These are phyloP conservation scores for Ganaspis sp. DNA, from an alignment of 1,140 invertebrate species.

Conservation along the genomic window DNA sequence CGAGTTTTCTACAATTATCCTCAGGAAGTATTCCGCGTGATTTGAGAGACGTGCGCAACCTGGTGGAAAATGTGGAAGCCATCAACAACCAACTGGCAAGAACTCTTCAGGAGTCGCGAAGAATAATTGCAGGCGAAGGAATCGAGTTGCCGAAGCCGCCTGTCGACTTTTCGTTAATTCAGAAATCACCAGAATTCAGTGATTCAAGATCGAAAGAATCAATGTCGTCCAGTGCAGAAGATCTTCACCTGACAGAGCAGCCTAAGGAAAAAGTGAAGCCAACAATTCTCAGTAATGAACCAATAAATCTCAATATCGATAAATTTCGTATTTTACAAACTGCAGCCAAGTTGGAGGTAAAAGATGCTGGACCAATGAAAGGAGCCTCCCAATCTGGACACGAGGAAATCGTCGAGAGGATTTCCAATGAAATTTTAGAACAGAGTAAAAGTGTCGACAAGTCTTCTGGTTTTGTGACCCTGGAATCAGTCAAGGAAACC, in stretches of 20 bases:
- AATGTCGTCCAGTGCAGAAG: slow-evolving; percentile 32
- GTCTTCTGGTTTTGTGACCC: slow-evolving; percentile 12
- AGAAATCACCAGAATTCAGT: slow-evolving; percentile 25
- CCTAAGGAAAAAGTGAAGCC: slow-evolving; percentile 53
- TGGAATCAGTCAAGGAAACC: slow-evolving; percentile 9
- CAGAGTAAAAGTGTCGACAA: slow-evolving; percentile 65
- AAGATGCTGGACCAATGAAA: neutral
- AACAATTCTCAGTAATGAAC: slow-evolving; percentile 62
- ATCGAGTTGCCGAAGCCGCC: neutral
- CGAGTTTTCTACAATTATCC: slow-evolving; percentile 60
- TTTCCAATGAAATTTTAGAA: slow-evolving; percentile 68
- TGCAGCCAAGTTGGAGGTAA: neutral
- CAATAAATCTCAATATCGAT: slow-evolving; percentile 58
- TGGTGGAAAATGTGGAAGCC: slow-evolving; percentile 66
- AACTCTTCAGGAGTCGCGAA: slow-evolving; percentile 65
- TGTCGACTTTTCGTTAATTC: neutral
- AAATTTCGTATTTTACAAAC: slow-evolving; percentile 40
- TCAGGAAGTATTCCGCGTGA: slow-evolving; percentile 39
- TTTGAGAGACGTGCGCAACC: slow-evolving; percentile 52
- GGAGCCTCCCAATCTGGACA: neutral
- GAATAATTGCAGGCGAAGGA: slow-evolving; percentile 53
- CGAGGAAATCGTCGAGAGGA: slow-evolving; percentile 61
- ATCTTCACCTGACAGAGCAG: slow-evolving; percentile 40
- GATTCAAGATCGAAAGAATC: slow-evolving; percentile 32
- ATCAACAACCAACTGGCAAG: slow-evolving; percentile 62